Evolutionary conservation across 2,113 vertebrate species (phyloP).

Genomic region (Hemiprocne comata): DNA sequence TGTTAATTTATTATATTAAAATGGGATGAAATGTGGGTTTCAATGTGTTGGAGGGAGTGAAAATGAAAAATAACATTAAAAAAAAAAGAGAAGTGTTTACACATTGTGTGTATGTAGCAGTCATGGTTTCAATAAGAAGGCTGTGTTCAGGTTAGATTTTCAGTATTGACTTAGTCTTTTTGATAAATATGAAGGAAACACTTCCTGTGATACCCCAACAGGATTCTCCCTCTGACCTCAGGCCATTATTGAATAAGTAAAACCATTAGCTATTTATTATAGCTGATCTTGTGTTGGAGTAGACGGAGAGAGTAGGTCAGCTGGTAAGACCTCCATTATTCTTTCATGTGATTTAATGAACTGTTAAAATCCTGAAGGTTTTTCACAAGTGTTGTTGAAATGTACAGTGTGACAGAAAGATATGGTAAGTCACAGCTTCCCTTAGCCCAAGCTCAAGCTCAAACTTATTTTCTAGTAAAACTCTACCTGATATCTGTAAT

Average conservation of each 20-base stretch:
- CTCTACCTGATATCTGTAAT: not conserved
- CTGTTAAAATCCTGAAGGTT: not conserved
- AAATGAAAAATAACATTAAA: not conserved
- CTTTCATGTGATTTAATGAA: not conserved
- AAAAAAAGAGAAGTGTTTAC: not conserved
- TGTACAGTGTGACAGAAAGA: not conserved
- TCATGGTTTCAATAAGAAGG: not conserved
- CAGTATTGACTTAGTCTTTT: not conserved
- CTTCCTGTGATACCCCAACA: not conserved
- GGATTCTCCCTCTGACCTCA: not conserved
- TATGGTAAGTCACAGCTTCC: not conserved
- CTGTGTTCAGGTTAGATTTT: not conserved
- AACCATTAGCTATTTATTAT: not conserved
- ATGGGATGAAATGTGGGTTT: not conserved
- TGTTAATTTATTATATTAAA: not conserved
- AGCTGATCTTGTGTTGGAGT: not conserved
- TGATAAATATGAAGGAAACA: not conserved
- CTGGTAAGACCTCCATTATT: not conserved
- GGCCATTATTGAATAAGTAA: not conserved
- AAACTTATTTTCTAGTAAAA: not conserved
- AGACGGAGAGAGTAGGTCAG: not conserved
- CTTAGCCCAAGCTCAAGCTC: not conserved
- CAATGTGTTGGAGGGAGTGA: not conserved
- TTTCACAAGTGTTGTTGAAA: not conserved
- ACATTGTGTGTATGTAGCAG: not conserved